phyloP scores from a whole-genome alignment of 2,113 vertebrate species.

The Nothoprocta pentlandii region DNA sequence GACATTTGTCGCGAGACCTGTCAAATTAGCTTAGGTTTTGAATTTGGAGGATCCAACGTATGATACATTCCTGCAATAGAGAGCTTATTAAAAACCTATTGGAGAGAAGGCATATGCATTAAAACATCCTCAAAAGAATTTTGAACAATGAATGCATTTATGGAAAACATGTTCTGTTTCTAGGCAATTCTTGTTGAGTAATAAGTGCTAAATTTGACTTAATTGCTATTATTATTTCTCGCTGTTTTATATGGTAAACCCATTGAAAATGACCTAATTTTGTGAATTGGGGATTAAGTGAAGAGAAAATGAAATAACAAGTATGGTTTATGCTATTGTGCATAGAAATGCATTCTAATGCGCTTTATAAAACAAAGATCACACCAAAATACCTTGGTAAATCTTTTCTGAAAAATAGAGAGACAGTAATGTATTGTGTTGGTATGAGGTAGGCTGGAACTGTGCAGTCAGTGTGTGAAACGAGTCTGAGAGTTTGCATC shows the following conservation, averaged over 20 bases:
- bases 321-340: background rate
- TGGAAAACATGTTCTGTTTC: slow-evolving; percentile 64
- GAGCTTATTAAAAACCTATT: slow-evolving; percentile 38
- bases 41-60: slow-evolving; percentile 8
- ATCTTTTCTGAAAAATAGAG: background rate
- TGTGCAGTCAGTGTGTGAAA: background rate
- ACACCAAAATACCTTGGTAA: background rate
- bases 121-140: slow-evolving; percentile 45
- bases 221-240: slow-evolving; percentile 67
- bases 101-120: slow-evolving; percentile 3
- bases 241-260: slow-evolving; percentile 38
- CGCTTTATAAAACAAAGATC: background rate
- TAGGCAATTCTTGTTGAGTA: slow-evolving; percentile 68
- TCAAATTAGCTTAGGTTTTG: slow-evolving; percentile 42
- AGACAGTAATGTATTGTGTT: background rate
- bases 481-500: background rate
- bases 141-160: slow-evolving; percentile 46
- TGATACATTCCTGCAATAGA: background rate
- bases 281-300: slow-evolving; percentile 34
- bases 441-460: background rate
- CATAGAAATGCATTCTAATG: slow-evolving; percentile 29
- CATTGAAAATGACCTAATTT: slow-evolving; percentile 62
- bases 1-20: background rate
- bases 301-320: slow-evolving; percentile 32
- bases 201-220: slow-evolving; percentile 64